Evolutionary conservation across 1,140 invertebrate species (phyloP), one percentile per base, ranked within the genome.

Genomic region (Zaprionus nigranus): DNA sequence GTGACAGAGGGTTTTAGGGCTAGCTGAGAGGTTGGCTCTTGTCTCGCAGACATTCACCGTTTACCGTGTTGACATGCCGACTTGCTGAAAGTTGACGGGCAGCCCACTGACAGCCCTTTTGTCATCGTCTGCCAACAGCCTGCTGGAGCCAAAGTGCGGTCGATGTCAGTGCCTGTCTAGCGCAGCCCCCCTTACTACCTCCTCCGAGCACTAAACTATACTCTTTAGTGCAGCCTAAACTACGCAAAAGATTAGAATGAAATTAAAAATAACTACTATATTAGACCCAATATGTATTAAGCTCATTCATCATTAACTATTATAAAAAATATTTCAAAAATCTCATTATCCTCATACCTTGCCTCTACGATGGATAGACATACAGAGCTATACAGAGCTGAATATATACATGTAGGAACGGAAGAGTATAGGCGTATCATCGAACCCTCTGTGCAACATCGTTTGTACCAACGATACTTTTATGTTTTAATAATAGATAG

Each of bases 51-150:
- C 84, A 84, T 87, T 80, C 75, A 62, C 84, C 84, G 78, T 87
- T 88, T 84, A 81, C 84, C 70, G 81, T 78, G 81, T 71, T 83
- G 84, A 87, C 84, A 87, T 88, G 73, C 67, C 74, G 78, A 83
- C 84, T 87, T 67, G 67, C 43, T 66, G 62, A 40, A 26, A 17
- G 40, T 24, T 78, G 80, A 75, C 66, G 73, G 75, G 68, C 82
- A 70, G 57, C 75, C 74, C 58, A 72, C 67, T 78, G 73, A 78
- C 81, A 73, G 66, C 78, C 74, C 74, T 78, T 85, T 83, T 85
- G 73, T 83, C 81, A 66, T 75, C 78, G 58, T n/a, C n/a, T n/a
- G 22, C 26, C 28, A 15, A 13, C 54, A 49, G 22, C 40, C n/a
- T 11, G 34, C 26, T 43, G 36, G 2, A 11, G 40, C 17, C 11